Evolutionary conservation across 2,888 invertebrate species (phyloP).

Genomic region (Trisateles emortualis): DNA sequence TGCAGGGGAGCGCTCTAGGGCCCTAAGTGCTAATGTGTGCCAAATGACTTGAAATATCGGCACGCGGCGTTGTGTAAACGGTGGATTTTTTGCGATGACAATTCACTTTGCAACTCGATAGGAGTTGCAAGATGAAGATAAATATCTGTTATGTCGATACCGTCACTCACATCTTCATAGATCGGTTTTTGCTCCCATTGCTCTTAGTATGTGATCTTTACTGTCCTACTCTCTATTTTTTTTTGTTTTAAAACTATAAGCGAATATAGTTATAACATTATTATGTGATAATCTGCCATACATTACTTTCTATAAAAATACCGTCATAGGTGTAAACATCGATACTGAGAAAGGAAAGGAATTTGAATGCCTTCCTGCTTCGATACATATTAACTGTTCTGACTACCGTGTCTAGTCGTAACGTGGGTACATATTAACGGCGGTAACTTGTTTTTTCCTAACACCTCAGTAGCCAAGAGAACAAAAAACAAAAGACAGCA

Average conservation of each 20-base stretch:
- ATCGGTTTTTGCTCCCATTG: conserved; percentile 18
- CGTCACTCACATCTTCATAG: conserved; percentile 25
- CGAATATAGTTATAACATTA: no score
- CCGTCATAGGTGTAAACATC: no score
- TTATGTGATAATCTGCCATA: no score
- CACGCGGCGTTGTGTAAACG: conserved; percentile 47
- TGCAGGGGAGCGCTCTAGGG: conserved; percentile 37
- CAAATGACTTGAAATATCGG: conserved; percentile 68
- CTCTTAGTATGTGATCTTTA: conserved; percentile 4
- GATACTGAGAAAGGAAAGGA: no score
- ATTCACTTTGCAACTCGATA: conserved; percentile 29
- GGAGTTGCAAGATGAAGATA: conserved; percentile 23
- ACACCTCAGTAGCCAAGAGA: conserved; percentile 38
- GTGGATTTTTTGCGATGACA: conserved; percentile 41
- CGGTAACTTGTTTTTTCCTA: conserved; percentile 39
- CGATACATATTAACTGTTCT: background rate
- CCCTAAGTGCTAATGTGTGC: conserved; percentile 63
- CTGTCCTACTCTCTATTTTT: background rate
- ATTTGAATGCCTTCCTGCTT: background rate
- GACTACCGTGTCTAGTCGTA: conserved; percentile 16
- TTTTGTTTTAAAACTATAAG: background rate
- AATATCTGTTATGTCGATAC: conserved; percentile 27
- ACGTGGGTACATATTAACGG: conserved; percentile 14
- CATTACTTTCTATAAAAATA: no score
- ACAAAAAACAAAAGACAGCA: conserved; percentile 54